phyloP scores from a whole-genome alignment of 2,113 vertebrate species.

The Cryptomyrus ogoouensis region DNA sequence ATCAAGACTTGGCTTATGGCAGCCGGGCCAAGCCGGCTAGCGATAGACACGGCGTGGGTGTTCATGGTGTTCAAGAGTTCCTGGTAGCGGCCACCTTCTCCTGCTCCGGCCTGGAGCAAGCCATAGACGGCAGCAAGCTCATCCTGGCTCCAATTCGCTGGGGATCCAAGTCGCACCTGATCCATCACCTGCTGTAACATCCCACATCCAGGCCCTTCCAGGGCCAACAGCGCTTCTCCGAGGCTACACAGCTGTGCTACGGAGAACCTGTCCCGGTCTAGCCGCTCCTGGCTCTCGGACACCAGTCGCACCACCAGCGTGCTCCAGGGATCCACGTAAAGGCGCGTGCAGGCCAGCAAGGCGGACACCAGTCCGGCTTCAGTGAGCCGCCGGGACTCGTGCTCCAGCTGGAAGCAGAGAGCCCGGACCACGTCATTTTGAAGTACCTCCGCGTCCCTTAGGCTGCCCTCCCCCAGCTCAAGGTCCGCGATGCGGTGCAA shows the following conservation, averaged over 20 bases:
- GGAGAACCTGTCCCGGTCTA: slow-evolving; percentile 54
- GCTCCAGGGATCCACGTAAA: slow-evolving; percentile 65
- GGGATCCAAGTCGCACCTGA: slow-evolving; percentile 52
- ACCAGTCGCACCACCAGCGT: slow-evolving; percentile 62
- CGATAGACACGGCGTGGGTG: slow-evolving; percentile 40
- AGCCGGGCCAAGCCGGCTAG: slow-evolving; percentile 54
- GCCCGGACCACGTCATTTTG: slow-evolving; percentile 59
- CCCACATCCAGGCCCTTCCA: slow-evolving; percentile 46
- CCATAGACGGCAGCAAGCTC: slow-evolving; percentile 66
- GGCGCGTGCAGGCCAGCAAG: slow-evolving; percentile 66
- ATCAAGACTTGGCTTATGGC: slow-evolving; percentile 61
- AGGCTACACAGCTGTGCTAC: slow-evolving; percentile 64
- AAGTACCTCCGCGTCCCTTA: slow-evolving; percentile 56
- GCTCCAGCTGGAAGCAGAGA: slow-evolving; percentile 70
- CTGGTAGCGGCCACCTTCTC: slow-evolving; percentile 47
- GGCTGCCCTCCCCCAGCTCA: slow-evolving; percentile 43
- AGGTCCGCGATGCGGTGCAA: slow-evolving; percentile 75
- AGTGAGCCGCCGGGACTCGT: slow-evolving; percentile 58
- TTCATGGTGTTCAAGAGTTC: slow-evolving; percentile 70
- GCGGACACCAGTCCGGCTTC: slow-evolving; percentile 59
- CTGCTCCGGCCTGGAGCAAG: slow-evolving; percentile 54
- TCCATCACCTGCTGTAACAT: slow-evolving; percentile 58
- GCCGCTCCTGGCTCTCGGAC: slow-evolving; percentile 63
- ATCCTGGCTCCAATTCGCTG: slow-evolving; percentile 53
- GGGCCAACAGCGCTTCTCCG: slow-evolving; percentile 63